phyloP scores from a whole-genome alignment of 30 jellyfish, hydroid and myxozoan genomes.

The Phacellophora camtschatica region DNA sequence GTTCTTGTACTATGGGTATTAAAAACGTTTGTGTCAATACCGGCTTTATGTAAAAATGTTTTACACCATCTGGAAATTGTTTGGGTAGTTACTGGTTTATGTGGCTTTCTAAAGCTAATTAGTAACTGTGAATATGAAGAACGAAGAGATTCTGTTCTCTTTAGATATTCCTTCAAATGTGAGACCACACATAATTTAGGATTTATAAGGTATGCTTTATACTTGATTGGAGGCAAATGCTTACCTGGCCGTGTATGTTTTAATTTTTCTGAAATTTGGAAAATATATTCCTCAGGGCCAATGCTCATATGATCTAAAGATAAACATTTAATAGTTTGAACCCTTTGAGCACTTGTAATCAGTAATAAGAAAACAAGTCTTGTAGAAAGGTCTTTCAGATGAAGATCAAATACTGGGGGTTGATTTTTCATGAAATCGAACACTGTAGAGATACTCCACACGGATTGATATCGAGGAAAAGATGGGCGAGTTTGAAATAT shows the following conservation, averaged over 20 bases:
- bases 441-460: background rate
- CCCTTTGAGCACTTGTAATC: background rate
- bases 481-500: constrained; percentile 6
- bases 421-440: background rate
- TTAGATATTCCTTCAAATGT: background rate
- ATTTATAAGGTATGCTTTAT: background rate
- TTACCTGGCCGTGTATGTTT: constrained; percentile 6
- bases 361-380: background rate
- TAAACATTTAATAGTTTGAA: background rate
- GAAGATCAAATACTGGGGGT: background rate
- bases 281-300: background rate
- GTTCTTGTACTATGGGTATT: constrained; percentile 10
- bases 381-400: background rate
- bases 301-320: background rate
- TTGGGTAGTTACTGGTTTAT: constrained; percentile 1
- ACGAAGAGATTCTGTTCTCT: background rate
- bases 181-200: background rate
- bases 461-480: background rate
- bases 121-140: background rate
- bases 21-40: background rate
- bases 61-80: background rate
- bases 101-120: background rate
- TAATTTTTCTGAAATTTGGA: background rate
- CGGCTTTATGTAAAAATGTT: background rate
- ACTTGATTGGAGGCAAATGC: background rate